phyloP scores from a whole-genome alignment of 1,140 invertebrate species.

The Pseudoatta argentina region DNA sequence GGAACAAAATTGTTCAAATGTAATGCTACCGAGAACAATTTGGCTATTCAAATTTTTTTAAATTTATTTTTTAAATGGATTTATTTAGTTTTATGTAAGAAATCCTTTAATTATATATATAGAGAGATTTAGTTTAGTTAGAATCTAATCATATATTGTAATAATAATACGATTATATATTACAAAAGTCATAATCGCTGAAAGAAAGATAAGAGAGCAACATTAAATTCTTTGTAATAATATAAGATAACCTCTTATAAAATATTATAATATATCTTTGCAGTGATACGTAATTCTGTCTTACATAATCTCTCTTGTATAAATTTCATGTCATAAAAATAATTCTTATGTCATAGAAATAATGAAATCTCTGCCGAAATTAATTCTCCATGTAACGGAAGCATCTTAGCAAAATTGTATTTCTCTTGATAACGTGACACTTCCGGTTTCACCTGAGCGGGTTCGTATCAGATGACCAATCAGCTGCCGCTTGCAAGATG shows the following conservation, averaged over 20 bases:
- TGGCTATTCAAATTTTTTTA: no score
- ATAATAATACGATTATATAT: background rate
- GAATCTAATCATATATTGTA: background rate
- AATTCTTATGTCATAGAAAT: background rate
- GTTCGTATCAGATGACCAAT: slow-evolving; percentile 79
- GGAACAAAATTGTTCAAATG: no score
- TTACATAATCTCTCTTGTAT: background rate
- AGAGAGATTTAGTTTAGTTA: no score
- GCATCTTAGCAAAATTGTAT: slow-evolving; percentile 60
- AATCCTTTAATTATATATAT: no score
- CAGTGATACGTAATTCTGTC: background rate
- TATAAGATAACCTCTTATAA: background rate
- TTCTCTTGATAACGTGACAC: slow-evolving; percentile 70
- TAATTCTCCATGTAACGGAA: background rate
- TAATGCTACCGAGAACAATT: no score
- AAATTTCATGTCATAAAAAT: background rate
- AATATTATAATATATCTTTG: background rate
- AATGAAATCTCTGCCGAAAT: slow-evolving; percentile 5
- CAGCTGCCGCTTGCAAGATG: slow-evolving; percentile 80
- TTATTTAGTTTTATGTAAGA: no score
- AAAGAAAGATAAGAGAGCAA: background rate
- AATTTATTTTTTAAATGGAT: no score
- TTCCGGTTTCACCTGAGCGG: slow-evolving; percentile 79
- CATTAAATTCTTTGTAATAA: background rate
- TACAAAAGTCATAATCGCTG: background rate